phyloP scores from a whole-genome alignment of 2,113 vertebrate genomes.

The Craseonycteris thonglongyai region DNA sequence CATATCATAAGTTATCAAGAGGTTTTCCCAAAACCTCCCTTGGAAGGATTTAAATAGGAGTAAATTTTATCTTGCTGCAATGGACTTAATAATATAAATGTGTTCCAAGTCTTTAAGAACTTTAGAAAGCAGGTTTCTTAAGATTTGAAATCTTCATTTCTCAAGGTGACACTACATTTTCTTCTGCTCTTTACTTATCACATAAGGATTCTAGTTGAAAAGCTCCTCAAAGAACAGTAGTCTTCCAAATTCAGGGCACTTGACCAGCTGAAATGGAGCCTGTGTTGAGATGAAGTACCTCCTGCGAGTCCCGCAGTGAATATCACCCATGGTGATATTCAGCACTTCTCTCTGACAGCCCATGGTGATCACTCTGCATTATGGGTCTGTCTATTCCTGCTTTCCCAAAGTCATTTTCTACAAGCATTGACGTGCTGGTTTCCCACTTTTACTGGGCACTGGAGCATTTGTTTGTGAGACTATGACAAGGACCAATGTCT shows the following conservation, averaged over 20 bases:
- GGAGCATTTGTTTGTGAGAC: neutral
- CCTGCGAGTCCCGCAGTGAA: neutral
- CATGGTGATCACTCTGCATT: neutral
- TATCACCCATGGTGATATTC: rapidly evolving
- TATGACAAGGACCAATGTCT: neutral
- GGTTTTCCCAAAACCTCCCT: neutral
- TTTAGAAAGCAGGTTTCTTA: neutral
- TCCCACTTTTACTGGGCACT: neutral
- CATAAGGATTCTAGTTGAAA: neutral
- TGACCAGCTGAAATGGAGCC: neutral
- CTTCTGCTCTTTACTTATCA: neutral
- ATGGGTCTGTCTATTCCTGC: neutral
- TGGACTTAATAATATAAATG: neutral
- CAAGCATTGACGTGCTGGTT: neutral
- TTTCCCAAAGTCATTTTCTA: neutral
- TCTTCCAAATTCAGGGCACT: neutral
- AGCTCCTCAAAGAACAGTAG: neutral
- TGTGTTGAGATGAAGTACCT: neutral
- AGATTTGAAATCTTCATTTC: neutral
- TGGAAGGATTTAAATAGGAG: neutral
- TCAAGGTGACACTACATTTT: neutral
- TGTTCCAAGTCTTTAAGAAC: neutral
- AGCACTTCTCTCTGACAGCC: neutral
- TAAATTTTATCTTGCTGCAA: neutral
- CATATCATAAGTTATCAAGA: neutral